Evolutionary conservation across 2,113 vertebrate genomes (phyloP).

Genomic region (Mobula birostris): DNA sequence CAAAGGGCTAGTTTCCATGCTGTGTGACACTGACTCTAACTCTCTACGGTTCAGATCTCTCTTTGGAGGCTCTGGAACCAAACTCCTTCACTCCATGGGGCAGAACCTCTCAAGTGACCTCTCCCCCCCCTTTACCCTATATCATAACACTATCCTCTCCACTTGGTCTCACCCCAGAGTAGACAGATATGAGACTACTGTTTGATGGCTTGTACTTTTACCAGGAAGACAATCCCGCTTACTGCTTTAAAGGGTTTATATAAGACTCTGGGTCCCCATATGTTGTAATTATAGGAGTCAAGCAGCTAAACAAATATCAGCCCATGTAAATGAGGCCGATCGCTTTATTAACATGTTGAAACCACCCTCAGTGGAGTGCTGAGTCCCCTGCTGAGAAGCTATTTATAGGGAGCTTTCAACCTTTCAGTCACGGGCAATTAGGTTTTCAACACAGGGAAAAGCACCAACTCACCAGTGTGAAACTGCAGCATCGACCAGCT

Average conservation of each 20-base stretch:
- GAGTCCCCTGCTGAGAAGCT: neutral
- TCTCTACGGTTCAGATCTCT: no score
- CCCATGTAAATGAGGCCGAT: neutral
- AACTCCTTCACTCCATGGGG: neutral
- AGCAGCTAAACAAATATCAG: neutral
- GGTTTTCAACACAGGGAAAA: neutral
- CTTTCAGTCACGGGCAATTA: neutral
- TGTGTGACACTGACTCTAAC: no score
- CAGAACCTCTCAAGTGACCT: neutral
- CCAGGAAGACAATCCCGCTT: neutral
- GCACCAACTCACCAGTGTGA: neutral
- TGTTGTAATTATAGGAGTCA: neutral
- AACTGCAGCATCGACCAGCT: no score
- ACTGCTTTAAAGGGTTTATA: neutral
- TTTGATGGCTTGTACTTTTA: neutral
- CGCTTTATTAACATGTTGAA: neutral
- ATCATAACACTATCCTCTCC: neutral
- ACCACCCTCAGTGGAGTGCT: neutral
- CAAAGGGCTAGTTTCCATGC: no score
- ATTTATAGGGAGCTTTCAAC: neutral
- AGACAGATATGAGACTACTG: no score
- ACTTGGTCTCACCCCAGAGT: neutral
- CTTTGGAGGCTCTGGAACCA: no score
- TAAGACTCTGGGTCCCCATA: neutral
- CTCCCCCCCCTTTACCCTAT: neutral